Base-by-base conservation (phyloP, 2,113 vertebrate species). In the Condylura cristata region DNA sequence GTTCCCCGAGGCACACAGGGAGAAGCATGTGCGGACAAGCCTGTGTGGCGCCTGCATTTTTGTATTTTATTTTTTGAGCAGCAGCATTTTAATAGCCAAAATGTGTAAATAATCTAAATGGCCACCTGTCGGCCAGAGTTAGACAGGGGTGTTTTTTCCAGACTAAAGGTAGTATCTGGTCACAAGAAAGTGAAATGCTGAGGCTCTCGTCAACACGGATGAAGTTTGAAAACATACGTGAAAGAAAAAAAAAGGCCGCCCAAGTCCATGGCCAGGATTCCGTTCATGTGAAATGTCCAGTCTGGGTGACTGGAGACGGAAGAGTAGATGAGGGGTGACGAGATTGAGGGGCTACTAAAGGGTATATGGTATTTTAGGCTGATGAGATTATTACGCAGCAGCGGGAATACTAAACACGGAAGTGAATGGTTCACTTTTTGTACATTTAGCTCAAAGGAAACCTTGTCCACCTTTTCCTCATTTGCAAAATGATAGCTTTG, bases 391-490 rank as follows among this genome's bases (percentile, higher is more conserved):
- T 86, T 79, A 17, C 4, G 80, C 24, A 86, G 22, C 22, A 74
- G 34, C 79, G 39, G 66, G 53, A 89, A 4, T 83, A 56, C 51
- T 41, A 80, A 56, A 56, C 34, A 76, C 48, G 51, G 44, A 93
- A 56, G 53, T 82, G 46, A 94, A 58, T 37, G 22, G 30, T 70
- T 53, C n/a, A 34, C 48, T 92, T 87, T 90, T 85, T 81, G 56
- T 70, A 56, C 53, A 56, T 72, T 86, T 93, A 61, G 51, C n/a
- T 79, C 10, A 72, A 75, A 96, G 48, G 48, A 87, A 90, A 82
- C 12, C 87, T 83, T 76, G 28, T 2, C 84, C 14, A 8, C 6
- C 75, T 17, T 71, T 92, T 89, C 46, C 34, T 82, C 34, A 51
- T 37, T 24, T 63, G 37, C 63, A 81, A 89, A 93, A 39, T 91